These are phyloP conservation scores for Solenopsis invicta DNA, from an alignment of 1,140 invertebrate genomes.

Conservation along the genomic window DNA sequence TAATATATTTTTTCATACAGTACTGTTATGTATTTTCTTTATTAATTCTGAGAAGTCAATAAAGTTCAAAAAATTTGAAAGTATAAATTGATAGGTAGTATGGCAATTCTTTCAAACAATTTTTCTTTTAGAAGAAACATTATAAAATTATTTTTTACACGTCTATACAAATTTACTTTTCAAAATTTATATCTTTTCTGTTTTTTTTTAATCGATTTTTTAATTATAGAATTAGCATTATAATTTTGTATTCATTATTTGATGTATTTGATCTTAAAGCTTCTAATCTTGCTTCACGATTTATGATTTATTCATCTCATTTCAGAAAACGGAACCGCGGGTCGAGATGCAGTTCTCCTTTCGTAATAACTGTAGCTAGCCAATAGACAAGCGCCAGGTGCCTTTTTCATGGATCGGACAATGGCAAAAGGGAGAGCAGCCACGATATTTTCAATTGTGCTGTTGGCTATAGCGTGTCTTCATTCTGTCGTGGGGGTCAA, in stretches of 20 bases:
- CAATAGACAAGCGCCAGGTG: slow-evolving; percentile 40
- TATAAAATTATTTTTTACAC: background rate
- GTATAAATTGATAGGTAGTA: no score
- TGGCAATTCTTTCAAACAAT: no score
- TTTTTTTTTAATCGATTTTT: background rate
- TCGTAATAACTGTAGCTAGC: slow-evolving; percentile 66
- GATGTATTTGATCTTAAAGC: background rate
- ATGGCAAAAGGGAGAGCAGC: slow-evolving; percentile 74
- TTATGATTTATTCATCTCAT: slow-evolving; percentile 24
- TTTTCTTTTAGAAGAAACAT: background rate
- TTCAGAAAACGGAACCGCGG: slow-evolving; percentile 47
- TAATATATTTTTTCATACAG: background rate
- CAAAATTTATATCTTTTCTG: background rate
- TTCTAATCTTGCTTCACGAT: background rate
- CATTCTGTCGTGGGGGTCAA: slow-evolving; percentile 72
- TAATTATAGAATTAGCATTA: background rate
- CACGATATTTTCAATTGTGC: slow-evolving; percentile 69
- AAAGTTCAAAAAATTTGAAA: no score
- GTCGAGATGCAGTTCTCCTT: slow-evolving; percentile 70
- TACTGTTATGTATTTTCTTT: slow-evolving; percentile 2
- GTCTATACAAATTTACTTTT: background rate
- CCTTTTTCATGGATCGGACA: slow-evolving; percentile 58
- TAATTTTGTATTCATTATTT: background rate
- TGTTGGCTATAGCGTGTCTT: slow-evolving; percentile 74
- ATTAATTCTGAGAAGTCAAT: no score